Conservation (phyloP, 2,888 invertebrate genomes). For the Eustalomyia histrio region DNA sequence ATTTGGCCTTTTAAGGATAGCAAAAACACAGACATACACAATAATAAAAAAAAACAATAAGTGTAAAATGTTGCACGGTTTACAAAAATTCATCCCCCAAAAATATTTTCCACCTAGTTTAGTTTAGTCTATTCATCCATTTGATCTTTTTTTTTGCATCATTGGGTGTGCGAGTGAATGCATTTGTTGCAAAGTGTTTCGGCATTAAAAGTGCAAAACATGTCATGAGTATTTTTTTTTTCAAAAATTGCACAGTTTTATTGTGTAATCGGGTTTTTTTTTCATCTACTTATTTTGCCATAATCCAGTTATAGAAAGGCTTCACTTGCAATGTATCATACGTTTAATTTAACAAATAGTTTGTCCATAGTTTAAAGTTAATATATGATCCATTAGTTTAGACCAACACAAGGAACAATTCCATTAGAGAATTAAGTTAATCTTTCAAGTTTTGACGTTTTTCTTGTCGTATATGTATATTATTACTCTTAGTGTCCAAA, state of each 20-base stretch:
- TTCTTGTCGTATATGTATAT: too few relatives aligned
- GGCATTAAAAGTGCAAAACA: slow-evolving; percentile 38
- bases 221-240: slow-evolving; percentile 52
- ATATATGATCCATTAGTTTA: neutral
- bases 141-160: neutral
- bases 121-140: neutral
- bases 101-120: neutral
- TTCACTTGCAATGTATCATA: slow-evolving; percentile 11
- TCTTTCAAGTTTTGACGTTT: neutral
- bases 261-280: slow-evolving; percentile 50
- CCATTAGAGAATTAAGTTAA: slow-evolving; percentile 2
- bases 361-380: neutral
- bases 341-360: neutral
- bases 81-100: slow-evolving; percentile 4
- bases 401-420: neutral
- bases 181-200: slow-evolving; percentile 39
- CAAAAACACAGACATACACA: neutral
- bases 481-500: neutral
- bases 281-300: slow-evolving; percentile 28
- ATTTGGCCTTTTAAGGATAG: slow-evolving; percentile 55
- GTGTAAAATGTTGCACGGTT: neutral
- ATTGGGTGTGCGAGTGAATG: slow-evolving; percentile 26
- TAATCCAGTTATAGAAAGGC: slow-evolving; percentile 48
- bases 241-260: slow-evolving; percentile 31
- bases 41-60: slow-evolving; percentile 1